These are phyloP conservation scores for Apis laboriosa DNA, from an alignment of 1,140 invertebrate species.

Conservation along the genomic window DNA sequence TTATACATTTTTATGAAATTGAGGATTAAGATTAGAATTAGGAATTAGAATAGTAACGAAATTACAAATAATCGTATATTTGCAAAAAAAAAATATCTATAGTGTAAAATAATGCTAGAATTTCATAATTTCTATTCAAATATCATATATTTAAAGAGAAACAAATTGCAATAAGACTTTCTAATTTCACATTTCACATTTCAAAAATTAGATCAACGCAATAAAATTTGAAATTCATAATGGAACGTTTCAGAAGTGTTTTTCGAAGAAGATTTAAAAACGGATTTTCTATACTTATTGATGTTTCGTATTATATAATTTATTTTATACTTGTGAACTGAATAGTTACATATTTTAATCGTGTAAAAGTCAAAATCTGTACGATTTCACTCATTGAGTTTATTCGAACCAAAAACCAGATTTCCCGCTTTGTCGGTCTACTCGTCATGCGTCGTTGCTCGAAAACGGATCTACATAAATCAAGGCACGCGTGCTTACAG, in stretches of 20 bases:
- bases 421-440: constrained; percentile 56
- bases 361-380: constrained; percentile 21
- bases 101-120: too few relatives aligned
- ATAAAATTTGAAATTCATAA: not conserved
- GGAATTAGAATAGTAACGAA: not conserved
- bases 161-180: not conserved
- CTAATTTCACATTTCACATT: not conserved
- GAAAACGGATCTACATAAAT: constrained; percentile 66
- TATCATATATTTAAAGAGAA: not conserved
- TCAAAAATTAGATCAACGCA: not conserved
- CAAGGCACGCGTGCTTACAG: constrained; percentile 55
- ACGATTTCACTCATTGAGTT: constrained; percentile 12
- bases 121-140: not conserved
- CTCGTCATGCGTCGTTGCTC: constrained; percentile 67
- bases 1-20: not conserved
- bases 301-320: not conserved
- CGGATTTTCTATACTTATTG: not conserved
- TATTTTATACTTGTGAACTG: too few relatives aligned
- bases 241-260: not conserved
- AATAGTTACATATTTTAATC: constrained; percentile 16
- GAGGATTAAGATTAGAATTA: not conserved
- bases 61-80: not conserved
- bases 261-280: not conserved
- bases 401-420: constrained; percentile 55
- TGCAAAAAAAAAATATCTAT: too few relatives aligned